Conservation (phyloP, 2,888 invertebrate species). For the Oligia strigilis region DNA sequence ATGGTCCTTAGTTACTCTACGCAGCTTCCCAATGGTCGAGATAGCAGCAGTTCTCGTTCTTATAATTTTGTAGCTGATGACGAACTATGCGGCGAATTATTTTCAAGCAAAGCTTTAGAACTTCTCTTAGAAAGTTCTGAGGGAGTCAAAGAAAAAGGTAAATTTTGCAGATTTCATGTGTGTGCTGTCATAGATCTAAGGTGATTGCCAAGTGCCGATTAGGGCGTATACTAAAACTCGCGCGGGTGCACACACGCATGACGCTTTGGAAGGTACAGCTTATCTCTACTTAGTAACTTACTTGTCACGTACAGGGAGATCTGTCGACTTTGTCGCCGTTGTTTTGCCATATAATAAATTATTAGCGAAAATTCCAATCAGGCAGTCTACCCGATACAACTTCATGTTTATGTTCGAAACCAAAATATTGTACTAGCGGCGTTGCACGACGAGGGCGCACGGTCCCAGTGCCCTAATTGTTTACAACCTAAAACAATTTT, state of each 20-base stretch:
- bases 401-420: neutral
- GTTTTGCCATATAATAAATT: neutral
- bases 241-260: neutral
- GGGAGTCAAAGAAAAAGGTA: conserved; percentile 82
- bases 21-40: conserved; percentile 89
- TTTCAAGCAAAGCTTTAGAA: conserved; percentile 92
- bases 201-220: neutral
- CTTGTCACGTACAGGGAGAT: neutral
- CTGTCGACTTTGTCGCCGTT: neutral
- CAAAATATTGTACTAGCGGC: neutral
- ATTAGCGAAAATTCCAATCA: neutral
- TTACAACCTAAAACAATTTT: neutral
- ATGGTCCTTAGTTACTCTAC: conserved; percentile 94
- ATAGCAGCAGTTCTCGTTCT: conserved; percentile 92
- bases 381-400: neutral
- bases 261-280: neutral
- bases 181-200: neutral
- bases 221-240: neutral
- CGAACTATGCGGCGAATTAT: conserved; percentile 92
- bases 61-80: conserved; percentile 90
- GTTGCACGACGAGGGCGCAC: neutral
- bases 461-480: neutral
- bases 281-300: neutral
- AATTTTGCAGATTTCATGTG: neutral
- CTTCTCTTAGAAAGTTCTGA: conserved; percentile 92